Evolutionary conservation across 2,888 invertebrate genomes (phyloP), one percentile per base, ranked within the genome.

Genomic region (Hydropsyche betteni): DNA sequence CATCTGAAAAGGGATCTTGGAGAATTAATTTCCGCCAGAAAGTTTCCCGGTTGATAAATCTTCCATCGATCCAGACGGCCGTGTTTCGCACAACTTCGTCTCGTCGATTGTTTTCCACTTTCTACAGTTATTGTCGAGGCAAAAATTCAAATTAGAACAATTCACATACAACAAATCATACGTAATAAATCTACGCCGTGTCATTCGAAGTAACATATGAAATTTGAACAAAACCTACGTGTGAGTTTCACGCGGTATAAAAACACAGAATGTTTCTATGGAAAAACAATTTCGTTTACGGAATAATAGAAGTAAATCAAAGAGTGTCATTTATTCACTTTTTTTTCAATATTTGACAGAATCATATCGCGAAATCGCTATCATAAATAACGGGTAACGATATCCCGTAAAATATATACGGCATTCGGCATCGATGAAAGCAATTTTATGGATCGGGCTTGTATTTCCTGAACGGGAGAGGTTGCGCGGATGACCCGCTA

Each of bases 391-490:
- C n/a, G 36, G 34, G 36, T 10, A 36, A 36, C 36, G 64, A 36
- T 44, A 44, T 44, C 44, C 44, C 64, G n/a, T 64, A 64, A 64
- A 64, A 64, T 36, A 64, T 64, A 64, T 34, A 64, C n/a, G 12
- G 34, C 61, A 4, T 6, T 5, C 5, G 61, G 33, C 64, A 10
- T 64, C 64, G 64, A 64, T 36, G 64, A 36, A 34, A 36, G 64
- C 64, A 64, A 69, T 44, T 69, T 69, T 69, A 69, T 69, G 69
- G 69, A 16, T 36, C 34, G 38, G 51, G 64, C 64, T 68, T 75
- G 75, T 75, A 75, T 75, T 75, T 75, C 75, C 75, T 61, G 75
- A 38, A 51, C 61, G 71, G 53, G 68, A 75, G 75, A 75, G 75
- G 58, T 70, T 58, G 69, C 58, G 58, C 68, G 70, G 55, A 75